Evolutionary conservation across 2,113 vertebrate species (phyloP).

Genomic region (Oryctolagus cuniculus): mOryCun1.1 NC_091433.1:107267001-107267500

Average conservation of each 20-base stretch:
- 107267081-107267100: slow-evolving; percentile 7
- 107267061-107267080: slow-evolving; percentile 8
- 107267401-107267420: background rate
- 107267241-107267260: background rate
- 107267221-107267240: background rate
- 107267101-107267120: background rate
- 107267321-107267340: background rate
- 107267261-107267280: background rate
- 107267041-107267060: slow-evolving; percentile 46
- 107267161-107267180: background rate
- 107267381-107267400: background rate
- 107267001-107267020: slow-evolving; percentile 59
- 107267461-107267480: slow-evolving; percentile 20
- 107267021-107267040: slow-evolving; percentile 59
- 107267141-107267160: background rate
- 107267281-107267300: background rate
- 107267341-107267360: background rate
- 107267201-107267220: background rate
- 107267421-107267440: background rate
- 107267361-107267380: background rate
- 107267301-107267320: background rate
- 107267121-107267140: background rate
- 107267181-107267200: background rate
- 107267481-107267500: background rate
- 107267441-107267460: slow-evolving; percentile 55